Evolutionary conservation across 2,888 invertebrate genomes (phyloP).

Genomic region (Philereme transversata): DNA sequence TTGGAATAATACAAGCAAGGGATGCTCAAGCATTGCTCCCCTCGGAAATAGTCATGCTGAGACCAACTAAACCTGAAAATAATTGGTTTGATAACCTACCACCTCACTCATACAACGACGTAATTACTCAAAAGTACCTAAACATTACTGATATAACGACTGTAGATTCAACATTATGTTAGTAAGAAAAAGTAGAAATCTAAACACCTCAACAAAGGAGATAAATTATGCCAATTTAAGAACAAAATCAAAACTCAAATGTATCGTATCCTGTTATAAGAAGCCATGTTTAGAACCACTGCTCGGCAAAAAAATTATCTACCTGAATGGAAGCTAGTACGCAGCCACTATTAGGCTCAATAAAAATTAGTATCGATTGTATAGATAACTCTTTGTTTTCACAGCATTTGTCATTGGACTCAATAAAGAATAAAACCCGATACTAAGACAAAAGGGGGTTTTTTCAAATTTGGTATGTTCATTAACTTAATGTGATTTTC

Average conservation of each 20-base stretch:
- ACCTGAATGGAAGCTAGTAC: conserved; percentile 39
- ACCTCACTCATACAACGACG: too few relatives aligned
- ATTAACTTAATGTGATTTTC: too few relatives aligned
- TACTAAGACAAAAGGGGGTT: too few relatives aligned
- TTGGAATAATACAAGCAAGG: conserved; percentile 32
- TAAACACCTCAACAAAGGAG: too few relatives aligned
- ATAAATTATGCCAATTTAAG: too few relatives aligned
- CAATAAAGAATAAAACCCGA: too few relatives aligned
- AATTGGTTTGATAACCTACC: conserved; percentile 7
- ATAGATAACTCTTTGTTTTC: conserved; percentile 16
- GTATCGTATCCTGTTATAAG: background rate
- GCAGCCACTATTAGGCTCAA: conserved; percentile 23
- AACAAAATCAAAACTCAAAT: too few relatives aligned
- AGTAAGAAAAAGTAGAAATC: too few relatives aligned
- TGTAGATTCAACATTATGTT: too few relatives aligned
- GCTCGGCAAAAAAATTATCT: conserved; percentile 37
- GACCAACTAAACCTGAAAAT: conserved; percentile 16
- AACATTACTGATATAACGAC: too few relatives aligned
- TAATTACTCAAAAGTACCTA: too few relatives aligned
- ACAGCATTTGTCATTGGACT: conserved; percentile 1
- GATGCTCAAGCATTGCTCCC: conserved; percentile 41
- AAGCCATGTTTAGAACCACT: conserved; percentile 39
- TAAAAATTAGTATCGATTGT: conserved; percentile 17
- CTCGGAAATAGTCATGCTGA: conserved; percentile 3
- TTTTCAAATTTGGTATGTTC: too few relatives aligned